A percentile compares a stretch with the other conserved stretches of the same genome.
Evolutionary conservation across 2,113 vertebrate species (phyloP).

Genomic region (Dromas ardeola): DNA sequence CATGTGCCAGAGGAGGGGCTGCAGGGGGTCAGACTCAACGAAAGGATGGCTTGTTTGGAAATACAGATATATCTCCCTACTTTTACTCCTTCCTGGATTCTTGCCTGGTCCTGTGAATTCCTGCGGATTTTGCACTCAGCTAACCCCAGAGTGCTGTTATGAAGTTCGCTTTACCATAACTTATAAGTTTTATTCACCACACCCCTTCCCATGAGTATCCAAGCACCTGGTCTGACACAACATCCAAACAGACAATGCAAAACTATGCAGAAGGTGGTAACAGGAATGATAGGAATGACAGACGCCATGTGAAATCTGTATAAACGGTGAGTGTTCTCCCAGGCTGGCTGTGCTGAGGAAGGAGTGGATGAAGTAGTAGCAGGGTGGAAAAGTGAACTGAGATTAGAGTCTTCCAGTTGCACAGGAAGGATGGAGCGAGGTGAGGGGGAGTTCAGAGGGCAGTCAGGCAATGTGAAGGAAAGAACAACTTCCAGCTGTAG

Average conservation of each 20-base stretch:
- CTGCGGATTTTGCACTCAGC: neutral
- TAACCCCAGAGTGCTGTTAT: neutral
- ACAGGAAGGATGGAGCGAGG: constrained; percentile 47
- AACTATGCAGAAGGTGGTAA: neutral
- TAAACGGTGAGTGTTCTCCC: neutral
- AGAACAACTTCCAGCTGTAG: constrained; percentile 49
- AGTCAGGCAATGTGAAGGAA: constrained; percentile 36
- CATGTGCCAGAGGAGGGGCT: neutral
- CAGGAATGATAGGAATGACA: neutral
- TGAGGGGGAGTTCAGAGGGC: constrained; percentile 38
- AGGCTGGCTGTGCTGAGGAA: neutral
- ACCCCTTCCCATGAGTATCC: neutral
- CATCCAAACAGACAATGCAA: neutral
- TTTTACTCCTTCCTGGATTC: neutral
- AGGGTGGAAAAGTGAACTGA: neutral
- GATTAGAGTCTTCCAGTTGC: neutral
- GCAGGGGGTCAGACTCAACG: neutral
- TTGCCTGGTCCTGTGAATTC: neutral
- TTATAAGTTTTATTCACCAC: neutral
- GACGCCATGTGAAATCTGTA: neutral
- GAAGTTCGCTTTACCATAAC: neutral
- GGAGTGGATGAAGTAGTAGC: neutral
- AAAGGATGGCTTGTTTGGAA: neutral
- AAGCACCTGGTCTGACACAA: constrained; percentile 11
- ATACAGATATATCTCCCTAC: neutral